Evolutionary conservation across 1,140 invertebrate species (phyloP), one percentile per base, ranked within the genome.

Genomic region (Drosophila grimshawi): DNA sequence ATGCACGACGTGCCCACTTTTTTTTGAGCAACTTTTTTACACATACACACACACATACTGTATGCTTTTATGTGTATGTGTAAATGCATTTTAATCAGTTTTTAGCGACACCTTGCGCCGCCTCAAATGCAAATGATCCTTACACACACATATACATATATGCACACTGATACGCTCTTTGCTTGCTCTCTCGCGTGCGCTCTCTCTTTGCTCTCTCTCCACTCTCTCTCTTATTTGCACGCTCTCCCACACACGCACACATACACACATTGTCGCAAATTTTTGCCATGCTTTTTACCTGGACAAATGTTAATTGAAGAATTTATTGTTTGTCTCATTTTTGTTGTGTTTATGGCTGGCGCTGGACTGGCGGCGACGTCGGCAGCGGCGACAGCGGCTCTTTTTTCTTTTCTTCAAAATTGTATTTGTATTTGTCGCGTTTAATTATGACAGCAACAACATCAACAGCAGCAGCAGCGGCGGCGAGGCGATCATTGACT

Each of bases 391-490:
- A 45, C 53, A 53, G 55, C 60, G 51, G 68, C 60, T 77, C 61
- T 76, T 73, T 81, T 78, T 83, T 73, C 69, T 79, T 78, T 88
- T 70, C 68, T 82, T 88, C 76, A 82, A 86, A 86, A 83, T 88
- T 86, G 86, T 85, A 89, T 89, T 86, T 88, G 86, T 85, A 88
- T 89, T 88, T 88, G 83, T 88, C 83, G 83, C 80, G 85, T 88
- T 88, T 88, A 88, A 88, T 88, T 88, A 89, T 88, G 83, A 88
- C 83, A 89, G 68, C 68, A 66, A 71, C 72, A 80, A 39, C 64
- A 79, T 30, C 70, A 60, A 6, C 57, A 67, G 32, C 67, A 52
- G 39, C 55, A 55, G 46, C 45, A 65, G 43, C 33, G n/a, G 43
- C 64, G 46, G 59, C 59, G 62, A 68, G 55, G 37, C 80, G 85